These are phyloP conservation scores for Meiosimyza platycephala DNA, from an alignment of 2,888 invertebrate species.

Conservation along the genomic window DNA sequence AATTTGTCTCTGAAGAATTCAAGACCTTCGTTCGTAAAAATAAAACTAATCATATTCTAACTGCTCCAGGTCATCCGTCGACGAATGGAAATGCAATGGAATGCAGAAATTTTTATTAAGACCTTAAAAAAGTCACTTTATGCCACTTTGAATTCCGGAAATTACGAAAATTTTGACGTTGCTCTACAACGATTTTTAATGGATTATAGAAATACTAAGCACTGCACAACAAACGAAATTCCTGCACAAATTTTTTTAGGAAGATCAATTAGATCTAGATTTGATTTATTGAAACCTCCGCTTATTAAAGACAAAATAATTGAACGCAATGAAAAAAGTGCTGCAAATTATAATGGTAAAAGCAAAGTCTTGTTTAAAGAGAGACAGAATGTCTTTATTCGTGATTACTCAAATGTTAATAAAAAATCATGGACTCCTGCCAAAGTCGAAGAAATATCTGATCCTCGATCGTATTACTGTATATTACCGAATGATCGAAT, in stretches of 20 bases:
- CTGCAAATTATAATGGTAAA: neutral
- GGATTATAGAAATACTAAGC: conserved; percentile 4
- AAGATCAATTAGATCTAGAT: neutral
- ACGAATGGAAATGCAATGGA: too few relatives aligned
- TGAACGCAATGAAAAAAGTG: neutral
- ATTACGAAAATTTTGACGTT: neutral
- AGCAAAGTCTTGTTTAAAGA: neutral
- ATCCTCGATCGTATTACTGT: conserved; percentile 16
- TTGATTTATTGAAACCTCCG: conserved; percentile 4
- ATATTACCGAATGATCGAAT: neutral
- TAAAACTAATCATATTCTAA: too few relatives aligned
- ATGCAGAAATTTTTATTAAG: neutral
- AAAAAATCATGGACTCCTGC: neutral
- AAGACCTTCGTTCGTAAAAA: too few relatives aligned
- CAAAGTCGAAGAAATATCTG: neutral
- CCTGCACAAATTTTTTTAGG: neutral
- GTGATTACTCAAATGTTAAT: neutral
- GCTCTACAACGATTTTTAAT: neutral
- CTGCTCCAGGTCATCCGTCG: too few relatives aligned
- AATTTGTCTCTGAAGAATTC: conserved; percentile 38
- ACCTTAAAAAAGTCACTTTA: conserved; percentile 6
- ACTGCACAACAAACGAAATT: neutral
- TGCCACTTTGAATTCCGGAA: too few relatives aligned
- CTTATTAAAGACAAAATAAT: conserved; percentile 5
- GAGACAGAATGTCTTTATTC: neutral